Percentiles rank a stretch among this genome's conserved stretches.
phyloP scores from a whole-genome alignment of 2,888 invertebrate genomes.

The Lamellibrachia satsuma region DNA sequence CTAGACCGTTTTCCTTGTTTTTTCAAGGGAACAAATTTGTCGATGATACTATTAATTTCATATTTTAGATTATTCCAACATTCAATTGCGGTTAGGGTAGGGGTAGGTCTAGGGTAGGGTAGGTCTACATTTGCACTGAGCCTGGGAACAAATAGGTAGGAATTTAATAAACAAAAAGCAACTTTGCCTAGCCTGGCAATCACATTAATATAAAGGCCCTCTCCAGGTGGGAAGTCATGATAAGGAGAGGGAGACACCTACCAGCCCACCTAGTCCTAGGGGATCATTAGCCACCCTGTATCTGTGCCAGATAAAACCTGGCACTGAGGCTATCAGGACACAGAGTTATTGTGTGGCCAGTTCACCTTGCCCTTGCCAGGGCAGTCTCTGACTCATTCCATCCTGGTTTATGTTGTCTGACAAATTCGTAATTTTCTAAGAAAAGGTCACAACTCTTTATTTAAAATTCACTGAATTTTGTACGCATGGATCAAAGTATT shows the following conservation, averaged over 20 bases:
- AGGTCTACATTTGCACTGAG: background rate
- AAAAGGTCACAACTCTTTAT: background rate
- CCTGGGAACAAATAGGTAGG: background rate
- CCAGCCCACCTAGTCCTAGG: background rate
- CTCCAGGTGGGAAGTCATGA: background rate
- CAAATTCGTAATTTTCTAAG: background rate
- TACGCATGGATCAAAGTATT: background rate
- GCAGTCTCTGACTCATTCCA: background rate
- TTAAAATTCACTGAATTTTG: background rate
- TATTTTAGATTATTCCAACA: too few species aligned
- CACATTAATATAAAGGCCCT: background rate
- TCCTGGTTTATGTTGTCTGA: background rate
- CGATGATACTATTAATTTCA: too few species aligned
- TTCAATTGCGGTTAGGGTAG: too few species aligned
- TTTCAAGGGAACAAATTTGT: too few species aligned
- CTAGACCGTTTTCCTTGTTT: too few species aligned
- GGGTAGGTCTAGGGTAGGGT: background rate
- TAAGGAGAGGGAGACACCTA: background rate
- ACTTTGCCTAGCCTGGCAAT: background rate
- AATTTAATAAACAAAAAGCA: background rate
- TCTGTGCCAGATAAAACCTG: slow-evolving; percentile 6
- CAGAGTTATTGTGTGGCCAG: background rate
- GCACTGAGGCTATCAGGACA: background rate
- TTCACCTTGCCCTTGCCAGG: background rate
- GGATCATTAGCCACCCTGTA: slow-evolving; percentile 17